Percentiles rank a stretch among this genome's conserved stretches.
Conservation (phyloP, 2,797 vertebrate species). For the Fringilla coelebs region DNA sequence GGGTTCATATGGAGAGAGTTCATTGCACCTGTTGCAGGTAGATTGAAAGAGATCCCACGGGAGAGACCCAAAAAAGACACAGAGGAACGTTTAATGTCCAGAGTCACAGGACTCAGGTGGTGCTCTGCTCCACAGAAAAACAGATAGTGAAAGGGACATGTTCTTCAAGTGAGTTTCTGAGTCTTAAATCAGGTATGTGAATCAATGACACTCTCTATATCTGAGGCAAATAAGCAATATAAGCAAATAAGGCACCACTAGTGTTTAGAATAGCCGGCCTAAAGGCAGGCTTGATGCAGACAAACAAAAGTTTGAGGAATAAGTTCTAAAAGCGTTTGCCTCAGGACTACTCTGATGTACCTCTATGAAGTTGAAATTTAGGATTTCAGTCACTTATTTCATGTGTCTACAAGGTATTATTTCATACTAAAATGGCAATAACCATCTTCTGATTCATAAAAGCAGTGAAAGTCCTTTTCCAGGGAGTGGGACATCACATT, state of each 20-base stretch:
- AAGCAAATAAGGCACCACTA: not conserved
- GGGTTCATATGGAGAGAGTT: not conserved
- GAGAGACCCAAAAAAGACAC: not conserved
- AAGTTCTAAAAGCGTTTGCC: not conserved
- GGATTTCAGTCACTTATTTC: not conserved
- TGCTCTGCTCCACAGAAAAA: not conserved
- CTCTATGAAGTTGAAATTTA: not conserved
- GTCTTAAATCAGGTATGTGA: not conserved
- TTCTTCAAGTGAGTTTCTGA: not conserved
- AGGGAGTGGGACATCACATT: not conserved
- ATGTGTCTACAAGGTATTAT: not conserved
- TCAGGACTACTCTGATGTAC: not conserved
- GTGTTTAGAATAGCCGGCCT: not conserved
- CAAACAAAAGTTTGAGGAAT: not conserved
- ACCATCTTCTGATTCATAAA: not conserved
- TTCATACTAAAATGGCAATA: not conserved
- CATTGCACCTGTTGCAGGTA: not conserved
- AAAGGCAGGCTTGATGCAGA: not conserved
- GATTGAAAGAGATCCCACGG: not conserved
- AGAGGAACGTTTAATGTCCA: not conserved
- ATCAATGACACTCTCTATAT: not conserved
- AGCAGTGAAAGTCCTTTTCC: not conserved
- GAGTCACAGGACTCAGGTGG: not conserved
- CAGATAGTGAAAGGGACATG: rapidly evolving
- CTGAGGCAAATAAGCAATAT: not conserved